Percentiles rank a stretch among this genome's conserved stretches.
These are phyloP conservation scores for Syngnathus scovelli DNA, from an alignment of 2,113 vertebrate species.

Conservation along the genomic window DNA sequence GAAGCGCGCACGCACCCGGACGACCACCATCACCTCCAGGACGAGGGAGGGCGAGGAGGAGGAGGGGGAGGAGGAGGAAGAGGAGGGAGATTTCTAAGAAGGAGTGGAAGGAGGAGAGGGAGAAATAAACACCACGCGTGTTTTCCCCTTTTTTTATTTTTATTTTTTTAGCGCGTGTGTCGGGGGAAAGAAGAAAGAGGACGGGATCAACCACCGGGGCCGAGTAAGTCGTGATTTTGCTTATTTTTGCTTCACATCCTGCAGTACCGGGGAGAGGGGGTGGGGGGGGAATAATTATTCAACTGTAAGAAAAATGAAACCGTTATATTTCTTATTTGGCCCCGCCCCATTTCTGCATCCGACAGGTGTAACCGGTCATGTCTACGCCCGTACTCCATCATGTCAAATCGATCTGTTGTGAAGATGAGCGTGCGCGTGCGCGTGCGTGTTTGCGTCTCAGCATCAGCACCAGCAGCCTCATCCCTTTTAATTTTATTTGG, in stretches of 20 bases:
- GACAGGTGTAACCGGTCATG: constrained; percentile 61
- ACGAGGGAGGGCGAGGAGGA: constrained; percentile 21
- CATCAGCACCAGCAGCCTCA: constrained; percentile 5
- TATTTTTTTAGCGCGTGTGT: not conserved
- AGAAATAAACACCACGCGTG: constrained; percentile 41
- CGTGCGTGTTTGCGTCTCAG: not conserved
- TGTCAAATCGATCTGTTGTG: constrained; percentile 50
- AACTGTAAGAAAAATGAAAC: not conserved
- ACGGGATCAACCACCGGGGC: constrained; percentile 11
- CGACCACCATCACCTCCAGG: constrained; percentile 33
- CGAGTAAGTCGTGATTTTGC: constrained; percentile 58
- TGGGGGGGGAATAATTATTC: not conserved
- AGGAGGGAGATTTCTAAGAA: constrained; percentile 23
- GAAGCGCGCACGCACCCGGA: constrained; percentile 41
- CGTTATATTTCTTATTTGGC: not conserved
- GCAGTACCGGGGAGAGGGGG: not conserved
- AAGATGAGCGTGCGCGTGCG: not conserved
- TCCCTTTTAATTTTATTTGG: not conserved
- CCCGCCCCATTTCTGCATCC: not conserved
- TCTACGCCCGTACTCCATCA: constrained; percentile 38
- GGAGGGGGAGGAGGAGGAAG: constrained; percentile 25
- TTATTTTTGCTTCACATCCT: constrained; percentile 3
- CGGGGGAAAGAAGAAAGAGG: not conserved
- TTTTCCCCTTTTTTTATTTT: not conserved
- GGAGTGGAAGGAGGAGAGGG: constrained; percentile 26